phyloP scores from a whole-genome alignment of 2,113 vertebrate genomes.

The Hydrolagus affinis region DNA sequence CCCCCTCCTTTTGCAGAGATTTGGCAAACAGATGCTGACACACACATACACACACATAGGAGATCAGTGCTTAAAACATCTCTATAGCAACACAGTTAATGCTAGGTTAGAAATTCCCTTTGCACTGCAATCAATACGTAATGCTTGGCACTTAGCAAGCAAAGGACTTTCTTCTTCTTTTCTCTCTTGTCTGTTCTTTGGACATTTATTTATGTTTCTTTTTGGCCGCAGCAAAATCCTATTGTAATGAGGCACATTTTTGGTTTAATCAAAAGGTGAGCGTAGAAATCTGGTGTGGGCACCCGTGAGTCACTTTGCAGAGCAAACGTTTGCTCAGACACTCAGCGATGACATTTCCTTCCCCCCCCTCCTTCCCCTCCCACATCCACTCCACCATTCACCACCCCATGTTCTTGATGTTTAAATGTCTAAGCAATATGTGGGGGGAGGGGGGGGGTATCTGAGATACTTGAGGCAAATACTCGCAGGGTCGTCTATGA shows the following conservation, averaged over 20 bases:
- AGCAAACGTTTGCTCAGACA: background rate
- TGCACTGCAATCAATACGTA: background rate
- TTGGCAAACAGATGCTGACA: background rate
- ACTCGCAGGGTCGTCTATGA: too few relatives aligned
- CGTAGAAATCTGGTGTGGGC: conserved; percentile 26
- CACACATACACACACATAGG: background rate
- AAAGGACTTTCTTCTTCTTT: background rate
- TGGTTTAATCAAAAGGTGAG: background rate
- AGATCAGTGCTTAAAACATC: background rate
- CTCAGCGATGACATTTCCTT: background rate
- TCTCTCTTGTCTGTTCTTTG: background rate
- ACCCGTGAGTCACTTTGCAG: background rate
- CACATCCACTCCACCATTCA: too few relatives aligned
- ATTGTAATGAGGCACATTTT: too few relatives aligned
- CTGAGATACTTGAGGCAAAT: too few relatives aligned
- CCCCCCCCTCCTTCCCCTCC: background rate
- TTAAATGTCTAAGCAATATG: too few relatives aligned
- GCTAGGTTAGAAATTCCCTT: conserved; percentile 11
- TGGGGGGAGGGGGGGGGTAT: too few relatives aligned
- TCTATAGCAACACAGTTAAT: background rate
- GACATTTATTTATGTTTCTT: background rate
- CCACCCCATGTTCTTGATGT: too few relatives aligned
- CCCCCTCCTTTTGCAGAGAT: too few relatives aligned
- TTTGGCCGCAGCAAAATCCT: background rate
- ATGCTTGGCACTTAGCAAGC: background rate